phyloP scores from a whole-genome alignment of 2,113 vertebrate species.

The Dascyllus trimaculatus region DNA sequence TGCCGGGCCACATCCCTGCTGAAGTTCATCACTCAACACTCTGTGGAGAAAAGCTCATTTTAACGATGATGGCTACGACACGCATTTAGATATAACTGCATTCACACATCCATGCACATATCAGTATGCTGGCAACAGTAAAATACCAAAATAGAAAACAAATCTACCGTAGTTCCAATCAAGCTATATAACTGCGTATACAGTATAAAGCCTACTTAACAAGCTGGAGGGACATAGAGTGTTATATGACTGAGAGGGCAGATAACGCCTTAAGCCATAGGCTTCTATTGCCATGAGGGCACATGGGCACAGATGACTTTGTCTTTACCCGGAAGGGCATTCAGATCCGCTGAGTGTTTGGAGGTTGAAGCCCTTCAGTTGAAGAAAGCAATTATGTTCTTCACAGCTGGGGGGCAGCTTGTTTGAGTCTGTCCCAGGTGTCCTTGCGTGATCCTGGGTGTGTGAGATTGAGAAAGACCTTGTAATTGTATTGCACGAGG shows the following conservation, averaged over 20 bases:
- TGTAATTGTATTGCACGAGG: constrained; percentile 46
- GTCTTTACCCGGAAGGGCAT: constrained; percentile 67
- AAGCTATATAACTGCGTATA: not conserved
- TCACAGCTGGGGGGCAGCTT: constrained; percentile 59
- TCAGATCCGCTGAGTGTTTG: constrained; percentile 52
- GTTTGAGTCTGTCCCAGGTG: constrained; percentile 55
- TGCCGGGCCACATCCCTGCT: constrained; percentile 66
- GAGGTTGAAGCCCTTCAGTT: constrained; percentile 51
- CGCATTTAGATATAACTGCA: not conserved
- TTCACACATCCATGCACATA: not conserved
- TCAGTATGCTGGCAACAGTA: not conserved
- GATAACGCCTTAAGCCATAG: constrained; percentile 50
- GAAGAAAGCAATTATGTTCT: constrained; percentile 73
- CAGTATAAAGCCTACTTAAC: constrained; percentile 5
- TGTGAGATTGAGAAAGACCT: constrained; percentile 42
- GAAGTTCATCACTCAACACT: constrained; percentile 73
- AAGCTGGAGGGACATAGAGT: not conserved
- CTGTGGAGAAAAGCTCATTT: constrained; percentile 21
- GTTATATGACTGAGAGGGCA: constrained; percentile 32
- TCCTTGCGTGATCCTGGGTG: constrained; percentile 55
- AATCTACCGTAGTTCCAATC: not conserved
- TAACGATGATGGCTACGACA: not conserved
- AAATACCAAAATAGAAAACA: not conserved
- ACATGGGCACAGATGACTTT: constrained; percentile 57
- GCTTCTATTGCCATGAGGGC: constrained; percentile 27